Evolutionary conservation across 2,113 vertebrate genomes (phyloP).

Genomic region (Tetrao urogallus): DNA sequence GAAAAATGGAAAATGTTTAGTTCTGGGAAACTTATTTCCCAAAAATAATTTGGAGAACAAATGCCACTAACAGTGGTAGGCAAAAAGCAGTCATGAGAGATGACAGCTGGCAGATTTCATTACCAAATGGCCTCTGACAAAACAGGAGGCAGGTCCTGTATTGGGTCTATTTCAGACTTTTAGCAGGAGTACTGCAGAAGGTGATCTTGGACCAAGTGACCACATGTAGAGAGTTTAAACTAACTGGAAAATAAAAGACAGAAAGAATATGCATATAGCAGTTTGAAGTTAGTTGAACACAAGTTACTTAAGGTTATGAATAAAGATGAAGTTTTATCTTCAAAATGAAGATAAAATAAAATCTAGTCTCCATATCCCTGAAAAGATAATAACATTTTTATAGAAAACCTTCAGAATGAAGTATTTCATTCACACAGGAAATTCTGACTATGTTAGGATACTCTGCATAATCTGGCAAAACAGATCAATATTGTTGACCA

Average conservation of each 20-base stretch:
- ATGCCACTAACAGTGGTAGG: conserved; percentile 55
- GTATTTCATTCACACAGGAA: not conserved
- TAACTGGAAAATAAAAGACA: not conserved
- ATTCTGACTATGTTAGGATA: not conserved
- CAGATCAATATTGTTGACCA: not conserved
- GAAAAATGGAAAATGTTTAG: not conserved
- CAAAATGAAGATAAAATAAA: not conserved
- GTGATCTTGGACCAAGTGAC: conserved; percentile 5
- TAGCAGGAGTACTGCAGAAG: not conserved
- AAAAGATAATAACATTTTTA: not conserved
- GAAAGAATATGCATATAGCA: not conserved
- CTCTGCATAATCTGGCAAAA: not conserved
- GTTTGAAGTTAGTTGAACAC: not conserved
- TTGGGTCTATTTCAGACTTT: conserved; percentile 39
- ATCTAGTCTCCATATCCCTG: not conserved
- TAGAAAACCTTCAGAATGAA: not conserved
- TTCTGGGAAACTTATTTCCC: conserved; percentile 37
- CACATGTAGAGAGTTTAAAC: not conserved
- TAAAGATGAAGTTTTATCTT: not conserved
- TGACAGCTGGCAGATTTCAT: conserved; percentile 43
- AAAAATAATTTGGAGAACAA: conserved; percentile 25
- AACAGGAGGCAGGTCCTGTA: not conserved
- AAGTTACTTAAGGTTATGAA: not conserved
- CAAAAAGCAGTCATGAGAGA: not conserved
- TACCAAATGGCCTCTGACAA: conserved; percentile 33